phyloP scores from a whole-genome alignment of 2,888 invertebrate genomes.

The Sphaeridia pumilis region DNA sequence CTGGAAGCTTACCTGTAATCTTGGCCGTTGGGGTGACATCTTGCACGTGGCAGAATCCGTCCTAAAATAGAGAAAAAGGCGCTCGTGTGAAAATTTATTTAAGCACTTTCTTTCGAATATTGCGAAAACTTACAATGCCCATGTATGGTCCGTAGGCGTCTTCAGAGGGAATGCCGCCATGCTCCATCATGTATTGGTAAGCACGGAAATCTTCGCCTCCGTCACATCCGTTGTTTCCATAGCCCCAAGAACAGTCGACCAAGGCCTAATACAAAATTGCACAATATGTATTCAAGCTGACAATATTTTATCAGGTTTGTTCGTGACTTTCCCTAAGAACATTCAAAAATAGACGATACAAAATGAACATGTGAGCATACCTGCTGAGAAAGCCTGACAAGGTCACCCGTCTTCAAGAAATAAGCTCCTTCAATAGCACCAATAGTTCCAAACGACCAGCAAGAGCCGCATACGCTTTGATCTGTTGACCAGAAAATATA shows the following conservation, averaged over 20 bases:
- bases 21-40: slow-evolving; percentile 59
- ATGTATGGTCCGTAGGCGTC: slow-evolving; percentile 85
- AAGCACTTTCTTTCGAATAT: background rate
- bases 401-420: slow-evolving; percentile 66
- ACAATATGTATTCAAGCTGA: background rate
- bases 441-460: slow-evolving; percentile 92
- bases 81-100: slow-evolving; percentile 2
- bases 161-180: slow-evolving; percentile 76
- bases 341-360: background rate
- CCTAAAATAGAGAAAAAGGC: slow-evolving; percentile 45
- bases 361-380: slow-evolving; percentile 36
- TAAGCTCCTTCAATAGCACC: slow-evolving; percentile 86
- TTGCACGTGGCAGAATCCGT: slow-evolving; percentile 74
- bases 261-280: slow-evolving; percentile 48
- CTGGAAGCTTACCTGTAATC: slow-evolving; percentile 50
- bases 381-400: slow-evolving; percentile 79
- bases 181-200: slow-evolving; percentile 84
- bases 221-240: slow-evolving; percentile 91
- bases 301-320: background rate
- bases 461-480: slow-evolving; percentile 94
- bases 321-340: background rate
- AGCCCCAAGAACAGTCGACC: slow-evolving; percentile 93
- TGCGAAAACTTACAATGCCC: slow-evolving; percentile 62
- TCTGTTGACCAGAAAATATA: slow-evolving; percentile 46
- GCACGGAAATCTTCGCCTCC: slow-evolving; percentile 94